Conservation (phyloP, 2,797 vertebrate genomes). For the Crocodylus rhombifer region DNA sequence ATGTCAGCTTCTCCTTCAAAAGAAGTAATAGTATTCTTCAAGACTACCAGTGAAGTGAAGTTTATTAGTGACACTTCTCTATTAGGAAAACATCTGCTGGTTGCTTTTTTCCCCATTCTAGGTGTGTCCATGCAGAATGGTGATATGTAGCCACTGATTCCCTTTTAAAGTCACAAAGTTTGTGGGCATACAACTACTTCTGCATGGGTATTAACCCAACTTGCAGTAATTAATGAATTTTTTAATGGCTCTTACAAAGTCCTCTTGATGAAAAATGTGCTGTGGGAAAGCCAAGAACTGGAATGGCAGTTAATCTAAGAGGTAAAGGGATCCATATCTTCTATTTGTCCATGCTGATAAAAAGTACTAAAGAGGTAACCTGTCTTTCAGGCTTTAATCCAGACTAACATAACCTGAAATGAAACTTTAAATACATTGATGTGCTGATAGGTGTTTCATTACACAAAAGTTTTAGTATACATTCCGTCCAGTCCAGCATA, state of each 20-base stretch:
- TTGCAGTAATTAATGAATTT: neutral
- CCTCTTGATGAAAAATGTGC: slow-evolving; percentile 42
- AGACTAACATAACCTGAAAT: no score
- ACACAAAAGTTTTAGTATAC: neutral
- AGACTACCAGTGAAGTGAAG: neutral
- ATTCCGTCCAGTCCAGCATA: neutral
- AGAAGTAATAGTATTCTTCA: slow-evolving; percentile 24
- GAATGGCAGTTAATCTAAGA: slow-evolving; percentile 19
- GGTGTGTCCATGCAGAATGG: slow-evolving; percentile 30
- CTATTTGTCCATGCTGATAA: slow-evolving; percentile 16
- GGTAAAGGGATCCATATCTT: slow-evolving; percentile 27
- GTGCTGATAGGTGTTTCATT: neutral
- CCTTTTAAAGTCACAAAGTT: neutral
- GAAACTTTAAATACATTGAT: no score
- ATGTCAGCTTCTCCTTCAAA: neutral
- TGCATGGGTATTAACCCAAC: neutral
- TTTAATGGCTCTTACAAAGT: neutral
- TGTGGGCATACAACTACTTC: neutral
- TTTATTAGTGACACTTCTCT: neutral
- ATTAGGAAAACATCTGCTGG: no score
- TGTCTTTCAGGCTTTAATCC: neutral
- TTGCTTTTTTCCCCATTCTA: neutral
- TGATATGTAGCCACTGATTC: slow-evolving; percentile 23
- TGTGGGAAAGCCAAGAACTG: slow-evolving; percentile 40
- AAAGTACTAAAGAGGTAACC: neutral